Conservation (phyloP, 2,113 vertebrate genomes). For the Gorilla gorilla region DNA sequence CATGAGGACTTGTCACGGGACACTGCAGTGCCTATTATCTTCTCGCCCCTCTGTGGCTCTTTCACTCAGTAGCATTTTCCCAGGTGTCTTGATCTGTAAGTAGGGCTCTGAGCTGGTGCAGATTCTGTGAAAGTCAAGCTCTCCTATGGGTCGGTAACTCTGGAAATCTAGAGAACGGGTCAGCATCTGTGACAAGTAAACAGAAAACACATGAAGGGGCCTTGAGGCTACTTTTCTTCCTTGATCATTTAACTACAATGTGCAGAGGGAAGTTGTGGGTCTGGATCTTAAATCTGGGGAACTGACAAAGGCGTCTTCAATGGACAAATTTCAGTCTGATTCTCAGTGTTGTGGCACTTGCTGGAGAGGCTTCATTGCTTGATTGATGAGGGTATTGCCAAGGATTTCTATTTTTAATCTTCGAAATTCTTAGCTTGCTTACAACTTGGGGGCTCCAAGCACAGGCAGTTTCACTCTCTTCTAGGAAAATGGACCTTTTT, state of each 20-base stretch:
- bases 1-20: background rate
- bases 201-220: background rate
- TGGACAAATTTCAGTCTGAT: background rate
- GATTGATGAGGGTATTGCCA: background rate
- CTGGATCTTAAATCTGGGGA: background rate
- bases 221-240: background rate
- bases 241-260: background rate
- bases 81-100: background rate
- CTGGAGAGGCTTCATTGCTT: background rate
- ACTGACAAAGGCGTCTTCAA: background rate
- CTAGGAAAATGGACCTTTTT: background rate
- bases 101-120: background rate
- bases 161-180: background rate
- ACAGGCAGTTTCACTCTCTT: background rate
- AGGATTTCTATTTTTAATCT: background rate
- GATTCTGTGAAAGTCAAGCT: background rate
- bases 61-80: background rate
- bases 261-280: background rate
- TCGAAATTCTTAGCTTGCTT: conserved; percentile 19
- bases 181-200: background rate
- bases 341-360: background rate
- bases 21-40: background rate
- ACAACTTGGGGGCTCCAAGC: background rate
- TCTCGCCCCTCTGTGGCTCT: background rate
- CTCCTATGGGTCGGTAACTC: background rate